These are phyloP conservation scores for Myotis daubentonii DNA, from an alignment of 2,797 vertebrate genomes.

Conservation along the genomic window DNA sequence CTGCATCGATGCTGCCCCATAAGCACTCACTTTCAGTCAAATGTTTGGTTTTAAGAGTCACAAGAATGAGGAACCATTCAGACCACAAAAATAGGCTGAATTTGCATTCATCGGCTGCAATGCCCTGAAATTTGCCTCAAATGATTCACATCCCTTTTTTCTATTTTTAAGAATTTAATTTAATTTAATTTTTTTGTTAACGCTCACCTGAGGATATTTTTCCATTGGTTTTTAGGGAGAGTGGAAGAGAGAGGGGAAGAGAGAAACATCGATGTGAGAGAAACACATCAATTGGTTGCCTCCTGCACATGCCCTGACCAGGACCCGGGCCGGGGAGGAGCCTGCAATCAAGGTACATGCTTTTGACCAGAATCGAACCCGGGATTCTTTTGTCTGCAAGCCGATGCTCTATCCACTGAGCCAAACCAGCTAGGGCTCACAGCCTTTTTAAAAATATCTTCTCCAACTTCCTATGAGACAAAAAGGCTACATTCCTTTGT, in stretches of 20 bases:
- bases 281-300: no score
- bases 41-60: background rate
- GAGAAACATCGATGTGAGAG: no score
- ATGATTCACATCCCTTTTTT: background rate
- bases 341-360: no score
- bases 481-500: background rate
- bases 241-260: no score
- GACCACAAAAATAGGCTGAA: background rate
- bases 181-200: no score
- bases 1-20: background rate
- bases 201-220: no score
- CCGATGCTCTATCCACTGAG: no score
- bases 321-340: no score
- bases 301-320: no score
- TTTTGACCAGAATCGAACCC: no score
- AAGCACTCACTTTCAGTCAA: background rate
- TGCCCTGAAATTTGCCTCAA: background rate
- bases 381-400: no score
- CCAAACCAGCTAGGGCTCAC: background rate
- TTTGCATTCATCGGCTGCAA: background rate
- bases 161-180: background rate
- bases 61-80: background rate
- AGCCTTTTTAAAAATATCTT: background rate
- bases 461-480: background rate
- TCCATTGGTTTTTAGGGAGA: no score